These are phyloP conservation scores for Petrocephalus microphthalmus DNA, from an alignment of 2,113 vertebrate species.

Conservation along the genomic window DNA sequence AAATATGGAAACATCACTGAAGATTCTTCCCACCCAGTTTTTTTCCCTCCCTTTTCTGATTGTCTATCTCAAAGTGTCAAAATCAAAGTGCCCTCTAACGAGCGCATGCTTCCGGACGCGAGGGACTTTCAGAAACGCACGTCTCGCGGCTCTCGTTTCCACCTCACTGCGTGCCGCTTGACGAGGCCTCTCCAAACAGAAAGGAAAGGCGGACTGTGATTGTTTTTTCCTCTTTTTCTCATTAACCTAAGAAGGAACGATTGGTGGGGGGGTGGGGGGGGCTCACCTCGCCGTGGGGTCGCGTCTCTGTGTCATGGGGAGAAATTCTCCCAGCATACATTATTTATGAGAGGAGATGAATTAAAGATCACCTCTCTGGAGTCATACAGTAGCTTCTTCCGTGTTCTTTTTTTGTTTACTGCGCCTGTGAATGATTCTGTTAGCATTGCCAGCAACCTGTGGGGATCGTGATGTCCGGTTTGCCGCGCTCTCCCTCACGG, in stretches of 20 bases:
- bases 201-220: constrained; percentile 84
- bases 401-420: constrained; percentile 25
- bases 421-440: neutral
- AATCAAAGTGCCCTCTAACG: constrained; percentile 47
- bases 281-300: constrained; percentile 31
- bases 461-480: neutral
- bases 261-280: constrained; percentile 33
- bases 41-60: constrained; percentile 43
- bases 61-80: constrained; percentile 51
- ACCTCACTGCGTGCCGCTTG: constrained; percentile 65
- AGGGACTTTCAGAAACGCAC: constrained; percentile 60
- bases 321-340: constrained; percentile 47
- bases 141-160: constrained; percentile 43
- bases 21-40: constrained; percentile 70
- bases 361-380: constrained; percentile 47
- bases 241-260: constrained; percentile 51
- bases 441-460: neutral
- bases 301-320: constrained; percentile 49
- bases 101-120: constrained; percentile 48
- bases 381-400: constrained; percentile 34
- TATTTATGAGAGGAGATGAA: constrained; percentile 51
- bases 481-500: neutral
- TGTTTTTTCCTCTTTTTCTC: constrained; percentile 73
- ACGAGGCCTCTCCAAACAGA: constrained; percentile 66
- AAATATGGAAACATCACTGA: constrained; percentile 40